phyloP scores from a whole-genome alignment of 2,113 vertebrate species.

The Sceloporus tristichus region DNA sequence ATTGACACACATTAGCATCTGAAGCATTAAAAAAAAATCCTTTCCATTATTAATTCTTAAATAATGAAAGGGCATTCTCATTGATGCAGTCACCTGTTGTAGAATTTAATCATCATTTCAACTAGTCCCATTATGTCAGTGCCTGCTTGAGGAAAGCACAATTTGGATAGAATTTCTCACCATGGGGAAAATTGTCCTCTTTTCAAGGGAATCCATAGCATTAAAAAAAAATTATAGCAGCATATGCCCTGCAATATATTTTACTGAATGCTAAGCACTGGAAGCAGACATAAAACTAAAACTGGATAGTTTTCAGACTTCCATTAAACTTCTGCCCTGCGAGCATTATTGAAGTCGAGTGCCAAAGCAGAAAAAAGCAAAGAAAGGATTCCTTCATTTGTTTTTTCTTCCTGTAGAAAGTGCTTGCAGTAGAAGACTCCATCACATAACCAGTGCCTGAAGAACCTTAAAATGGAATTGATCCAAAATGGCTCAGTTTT shows the following conservation, averaged over 20 bases:
- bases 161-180: constrained; percentile 47
- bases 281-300: constrained; percentile 42
- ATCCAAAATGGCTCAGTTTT: neutral
- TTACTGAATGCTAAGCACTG: constrained; percentile 50
- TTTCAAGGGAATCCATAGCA: constrained; percentile 44
- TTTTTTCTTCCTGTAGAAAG: constrained; percentile 22
- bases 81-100: constrained; percentile 25
- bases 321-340: constrained; percentile 58
- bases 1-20: constrained; percentile 43
- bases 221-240: constrained; percentile 51
- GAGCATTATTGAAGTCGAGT: constrained; percentile 46
- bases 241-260: constrained; percentile 51
- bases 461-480: too few species aligned
- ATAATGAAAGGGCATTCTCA: constrained; percentile 44
- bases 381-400: constrained; percentile 3
- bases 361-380: constrained; percentile 36
- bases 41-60: constrained; percentile 51
- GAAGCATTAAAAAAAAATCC: constrained; percentile 31
- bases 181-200: constrained; percentile 41
- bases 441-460: rapidly evolving
- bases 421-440: constrained; percentile 33
- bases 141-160: constrained; percentile 37
- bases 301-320: constrained; percentile 51
- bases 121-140: constrained; percentile 33
- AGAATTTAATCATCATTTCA: constrained; percentile 44